Evolutionary conservation across 2,797 vertebrate genomes (phyloP).

Genomic region (Bradypodion pumilum): DNA sequence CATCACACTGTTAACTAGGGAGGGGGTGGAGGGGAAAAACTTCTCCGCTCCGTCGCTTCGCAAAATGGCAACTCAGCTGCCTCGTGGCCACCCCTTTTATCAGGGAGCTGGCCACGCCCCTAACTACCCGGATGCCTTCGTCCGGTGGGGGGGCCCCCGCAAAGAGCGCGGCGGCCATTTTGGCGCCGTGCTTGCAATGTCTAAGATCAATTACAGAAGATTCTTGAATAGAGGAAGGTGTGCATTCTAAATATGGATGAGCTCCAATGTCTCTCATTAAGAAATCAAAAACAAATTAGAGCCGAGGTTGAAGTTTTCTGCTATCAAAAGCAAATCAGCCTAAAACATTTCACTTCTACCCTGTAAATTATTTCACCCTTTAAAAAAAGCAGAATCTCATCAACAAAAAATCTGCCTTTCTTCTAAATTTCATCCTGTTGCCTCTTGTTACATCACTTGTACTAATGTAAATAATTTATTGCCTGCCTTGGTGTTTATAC

Average conservation of each 20-base stretch:
- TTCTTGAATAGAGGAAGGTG: not conserved
- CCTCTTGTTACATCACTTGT: slow-evolving; percentile 61
- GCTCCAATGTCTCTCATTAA: not conserved
- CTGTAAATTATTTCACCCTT: slow-evolving; percentile 62
- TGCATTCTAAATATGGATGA: not conserved
- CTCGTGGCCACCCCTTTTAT: too few relatives aligned
- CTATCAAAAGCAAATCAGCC: slow-evolving; percentile 18
- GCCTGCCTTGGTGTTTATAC: slow-evolving; percentile 68
- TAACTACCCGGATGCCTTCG: too few relatives aligned
- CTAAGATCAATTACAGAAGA: not conserved
- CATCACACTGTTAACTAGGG: too few relatives aligned
- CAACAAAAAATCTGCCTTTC: slow-evolving; percentile 61
- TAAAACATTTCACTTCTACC: slow-evolving; percentile 23
- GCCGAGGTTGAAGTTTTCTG: not conserved
- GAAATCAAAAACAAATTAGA: not conserved
- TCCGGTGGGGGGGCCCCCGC: too few relatives aligned
- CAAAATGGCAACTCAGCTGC: too few relatives aligned
- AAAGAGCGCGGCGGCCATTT: too few relatives aligned
- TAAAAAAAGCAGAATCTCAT: slow-evolving; percentile 35
- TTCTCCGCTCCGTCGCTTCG: too few relatives aligned
- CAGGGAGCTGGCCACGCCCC: too few relatives aligned
- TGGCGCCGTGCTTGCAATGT: too few relatives aligned
- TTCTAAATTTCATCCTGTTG: slow-evolving; percentile 66
- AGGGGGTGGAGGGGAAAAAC: too few relatives aligned
- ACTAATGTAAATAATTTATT: slow-evolving; percentile 69